These are phyloP conservation scores for Melanostoma mellinum DNA, from an alignment of 2,888 invertebrate genomes.

Conservation along the genomic window DNA sequence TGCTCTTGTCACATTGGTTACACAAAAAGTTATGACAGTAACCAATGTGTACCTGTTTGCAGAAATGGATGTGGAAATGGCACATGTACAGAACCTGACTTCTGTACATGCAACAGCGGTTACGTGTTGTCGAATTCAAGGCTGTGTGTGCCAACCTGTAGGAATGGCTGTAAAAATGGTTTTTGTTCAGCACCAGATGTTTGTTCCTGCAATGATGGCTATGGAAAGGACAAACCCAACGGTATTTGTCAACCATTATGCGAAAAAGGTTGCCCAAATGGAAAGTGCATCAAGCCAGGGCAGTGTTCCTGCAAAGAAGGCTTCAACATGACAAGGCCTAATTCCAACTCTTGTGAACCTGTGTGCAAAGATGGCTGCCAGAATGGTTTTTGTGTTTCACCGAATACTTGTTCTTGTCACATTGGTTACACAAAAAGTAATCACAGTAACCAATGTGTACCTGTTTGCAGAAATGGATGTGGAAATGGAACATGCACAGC, in stretches of 20 bases:
- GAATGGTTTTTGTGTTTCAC: constrained; percentile 74
- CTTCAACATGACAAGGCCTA: constrained; percentile 20
- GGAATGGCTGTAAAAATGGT: constrained; percentile 66
- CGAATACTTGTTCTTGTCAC: constrained; percentile 77
- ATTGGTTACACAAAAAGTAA: constrained; percentile 73
- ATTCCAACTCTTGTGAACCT: constrained; percentile 3
- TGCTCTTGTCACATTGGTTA: neutral
- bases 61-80: neutral
- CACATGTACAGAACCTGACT: neutral
- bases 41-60: neutral
- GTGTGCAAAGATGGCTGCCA: constrained; percentile 43
- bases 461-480: neutral
- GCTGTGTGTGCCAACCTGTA: constrained; percentile 23
- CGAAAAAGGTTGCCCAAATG: constrained; percentile 78
- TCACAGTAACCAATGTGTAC: neutral
- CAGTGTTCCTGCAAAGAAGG: constrained; percentile 79
- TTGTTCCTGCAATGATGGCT: constrained; percentile 53
- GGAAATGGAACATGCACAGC: neutral
- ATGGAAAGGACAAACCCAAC: constrained; percentile 17
- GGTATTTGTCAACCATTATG: constrained; percentile 57
- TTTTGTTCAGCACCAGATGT: constrained; percentile 65
- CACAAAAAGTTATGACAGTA: neutral
- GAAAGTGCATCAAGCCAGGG: constrained; percentile 79
- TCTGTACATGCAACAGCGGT: neutral
- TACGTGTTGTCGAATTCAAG: neutral